Evolutionary conservation across 2,113 vertebrate genomes (phyloP), one percentile per base, ranked within the genome.

Genomic region (Oncorhynchus gorbuscha): DNA sequence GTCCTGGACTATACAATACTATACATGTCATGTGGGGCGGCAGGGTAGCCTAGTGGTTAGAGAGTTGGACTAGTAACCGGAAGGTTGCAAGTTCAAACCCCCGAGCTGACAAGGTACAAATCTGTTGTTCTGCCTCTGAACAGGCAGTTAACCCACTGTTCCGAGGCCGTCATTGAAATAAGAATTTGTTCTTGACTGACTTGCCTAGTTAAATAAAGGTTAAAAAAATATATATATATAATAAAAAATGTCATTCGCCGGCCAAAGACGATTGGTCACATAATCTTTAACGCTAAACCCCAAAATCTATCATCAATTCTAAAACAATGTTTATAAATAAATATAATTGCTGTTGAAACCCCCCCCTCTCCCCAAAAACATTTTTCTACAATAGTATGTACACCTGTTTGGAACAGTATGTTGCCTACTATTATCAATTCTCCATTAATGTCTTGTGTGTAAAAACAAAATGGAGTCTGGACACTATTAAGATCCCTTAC

Each of bases 321-420:
- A 20, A 48, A 70, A 70, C 69, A 70, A 79, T 39, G 73, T 81
- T 81, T 76, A 88, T 87, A 90, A 91, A 92, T 91, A 92, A 90
- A 90, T 84, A 87, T 74, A 86, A 83, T 88, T 80, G 88, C 77
- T 69, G 73, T 48, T 84, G 74, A 24, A 72, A 3, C 24, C 35
- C 16, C 2, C 13, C 30, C 81, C 68, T n/a, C n/a, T n/a, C 32
- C 32, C 32, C 5, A 39, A 77, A 78, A 61, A 51, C 1, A 61
- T 61, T 20, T 61, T 61, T 61, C 59, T 22, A 3, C 28, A 85
- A 85, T 81, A 89, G 73, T 73, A 82, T 73, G 73, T 76, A 49
- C 32, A 81, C 16, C 85, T 71, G 83, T 86, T 87, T 26, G 89
- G 84, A 78, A 90, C 68, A 84, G 82, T 77, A 59, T 78, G 61